phyloP scores from a whole-genome alignment of 2,797 vertebrate genomes.

The Phalanger gymnotis region DNA sequence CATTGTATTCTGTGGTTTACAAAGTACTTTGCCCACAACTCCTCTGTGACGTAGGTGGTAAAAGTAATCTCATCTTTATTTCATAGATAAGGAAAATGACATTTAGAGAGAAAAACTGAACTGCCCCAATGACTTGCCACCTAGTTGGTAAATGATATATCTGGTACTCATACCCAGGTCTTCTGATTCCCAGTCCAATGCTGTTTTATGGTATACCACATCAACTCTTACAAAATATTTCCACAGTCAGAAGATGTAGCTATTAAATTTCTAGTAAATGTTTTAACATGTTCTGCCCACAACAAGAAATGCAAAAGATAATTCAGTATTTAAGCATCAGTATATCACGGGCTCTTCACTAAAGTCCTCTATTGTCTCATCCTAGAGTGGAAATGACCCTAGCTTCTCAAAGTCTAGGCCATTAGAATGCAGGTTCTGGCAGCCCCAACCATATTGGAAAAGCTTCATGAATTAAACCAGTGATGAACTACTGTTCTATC shows the following conservation, averaged over 20 bases:
- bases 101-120: not conserved
- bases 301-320: constrained; percentile 41
- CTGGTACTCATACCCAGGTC: not conserved
- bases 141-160: not conserved
- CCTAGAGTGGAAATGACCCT: not conserved
- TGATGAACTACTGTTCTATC: not conserved
- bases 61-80: not conserved
- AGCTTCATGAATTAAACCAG: not conserved
- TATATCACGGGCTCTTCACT: not conserved
- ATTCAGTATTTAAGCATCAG: constrained; percentile 35
- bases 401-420: not conserved
- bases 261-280: not conserved
- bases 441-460: not conserved
- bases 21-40: not conserved
- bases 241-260: not conserved
- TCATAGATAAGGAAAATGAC: not conserved
- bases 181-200: not conserved
- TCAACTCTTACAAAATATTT: constrained; percentile 21
- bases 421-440: not conserved
- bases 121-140: not conserved
- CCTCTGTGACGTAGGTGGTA: not conserved
- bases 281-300: not conserved
- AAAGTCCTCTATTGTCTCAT: not conserved
- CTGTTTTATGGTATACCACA: not conserved
- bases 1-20: not conserved